Base-by-base conservation (phyloP, 2,113 vertebrate genomes). In the Circaetus gallicus region DNA sequence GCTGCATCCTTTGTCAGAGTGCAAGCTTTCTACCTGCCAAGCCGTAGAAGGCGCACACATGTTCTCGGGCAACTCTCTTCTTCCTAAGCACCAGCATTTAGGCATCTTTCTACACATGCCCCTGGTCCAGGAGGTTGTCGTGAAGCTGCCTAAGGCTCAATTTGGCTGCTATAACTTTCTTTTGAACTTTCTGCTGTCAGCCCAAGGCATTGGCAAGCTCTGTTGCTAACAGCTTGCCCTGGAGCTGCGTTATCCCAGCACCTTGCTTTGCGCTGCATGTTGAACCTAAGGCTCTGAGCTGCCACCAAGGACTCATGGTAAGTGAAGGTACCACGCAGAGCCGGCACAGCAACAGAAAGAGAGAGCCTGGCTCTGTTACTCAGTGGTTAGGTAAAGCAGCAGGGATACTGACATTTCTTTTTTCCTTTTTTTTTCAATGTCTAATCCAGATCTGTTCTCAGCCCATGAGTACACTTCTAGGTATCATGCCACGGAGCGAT, bases 91-190 rank as follows among this genome's bases (percentile, higher is more conserved):
- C 42, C 42, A 22, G 8, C 10, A 17, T 43, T 49, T 24, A 40
- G 34, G 13, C 8, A 1, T 58, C 59, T 73, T 69, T 47, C 42
- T 40, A 52, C 1, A 0, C 2, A 2, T 29, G 3, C 16, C 11
- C 4, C n/a, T 31, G 31, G 13, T 47, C 31, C 38, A 69, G 15
- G 26, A 86, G 31, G 36, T 40, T 18, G 78, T 67, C 3, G 6
- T 26, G 16, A 63, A 82, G 82, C 7, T 69, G 18, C 22, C 12
- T 9, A 36, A 38, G 43, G 38, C 25, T 62, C 1, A 5, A 1
- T 73, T 63, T 52, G 59, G 34, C 65, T 1, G 1, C 38, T 81
- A 3, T 66, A 20, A 20, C n/a, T 61, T 89, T 63, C 67, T 74
- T 81, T 38, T 14, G 28, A 32, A 61, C 32, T 65, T 42, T 20